Evolutionary conservation across 2,113 vertebrate genomes (phyloP).

Genomic region (Hemichromis elongatus): DNA sequence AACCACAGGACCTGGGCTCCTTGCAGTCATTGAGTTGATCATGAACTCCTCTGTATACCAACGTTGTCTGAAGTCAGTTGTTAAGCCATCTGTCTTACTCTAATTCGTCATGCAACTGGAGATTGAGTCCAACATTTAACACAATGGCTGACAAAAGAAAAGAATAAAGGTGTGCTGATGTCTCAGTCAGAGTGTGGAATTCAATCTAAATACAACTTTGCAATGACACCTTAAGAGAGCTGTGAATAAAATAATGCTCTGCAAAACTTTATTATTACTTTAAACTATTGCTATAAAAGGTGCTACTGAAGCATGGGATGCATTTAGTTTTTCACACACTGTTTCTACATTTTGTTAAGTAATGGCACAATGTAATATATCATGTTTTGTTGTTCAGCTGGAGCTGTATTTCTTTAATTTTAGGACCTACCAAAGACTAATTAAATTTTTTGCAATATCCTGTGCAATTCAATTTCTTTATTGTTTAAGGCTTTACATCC

Average conservation of each 20-base stretch:
- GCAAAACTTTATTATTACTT: not conserved
- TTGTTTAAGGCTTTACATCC: no score
- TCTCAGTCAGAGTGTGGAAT: fast-evolving
- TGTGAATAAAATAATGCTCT: not conserved
- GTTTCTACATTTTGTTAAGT: not conserved
- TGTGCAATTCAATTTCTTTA: no score
- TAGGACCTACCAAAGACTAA: not conserved
- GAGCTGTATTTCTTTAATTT: not conserved
- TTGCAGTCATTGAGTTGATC: not conserved
- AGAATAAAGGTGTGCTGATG: not conserved
- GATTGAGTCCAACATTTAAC: not conserved
- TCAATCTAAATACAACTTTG: not conserved
- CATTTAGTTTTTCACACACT: not conserved
- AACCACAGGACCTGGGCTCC: not conserved
- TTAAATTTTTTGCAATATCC: not conserved
- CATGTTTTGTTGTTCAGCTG: not conserved
- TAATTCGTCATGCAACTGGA: not conserved
- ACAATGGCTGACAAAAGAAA: not conserved
- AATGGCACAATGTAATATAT: not conserved
- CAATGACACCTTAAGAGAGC: not conserved
- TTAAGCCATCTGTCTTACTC: not conserved
- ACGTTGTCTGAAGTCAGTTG: not conserved
- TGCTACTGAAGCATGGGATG: not conserved
- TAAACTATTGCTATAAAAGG: not conserved
- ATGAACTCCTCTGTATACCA: not conserved